Evolutionary conservation across 2,113 vertebrate genomes (phyloP), one percentile per base, ranked within the genome.

Genomic region (Ceyx cyanopectus): DNA sequence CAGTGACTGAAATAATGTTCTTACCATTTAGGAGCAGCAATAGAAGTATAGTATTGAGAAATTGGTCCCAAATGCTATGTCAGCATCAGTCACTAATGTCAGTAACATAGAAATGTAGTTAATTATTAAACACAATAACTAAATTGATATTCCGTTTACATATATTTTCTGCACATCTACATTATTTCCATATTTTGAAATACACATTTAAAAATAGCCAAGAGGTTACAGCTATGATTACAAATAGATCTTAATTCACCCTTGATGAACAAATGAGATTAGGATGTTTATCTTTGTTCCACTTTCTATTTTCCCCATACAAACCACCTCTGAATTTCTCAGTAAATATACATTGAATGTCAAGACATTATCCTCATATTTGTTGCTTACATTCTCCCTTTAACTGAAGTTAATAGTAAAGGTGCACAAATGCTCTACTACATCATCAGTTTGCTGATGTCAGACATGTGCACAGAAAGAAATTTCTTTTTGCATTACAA

Each of bases 301-400:
- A 24, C 26, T 58, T 68, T 27, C 14, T 62, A 5, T 62, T 68
- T 81, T 72, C 16, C 20, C 53, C 45, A 27, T 20, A 14, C n/a
- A 51, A 43, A 11, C 32, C 50, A 22, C 11, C 29, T 13, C 45
- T 40, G 53, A 76, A 70, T 20, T 60, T 69, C 46, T 66, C 54
- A 40, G 24, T 23, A 32, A 70, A 40, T 24, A 41, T 14, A 27
- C 19, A 14, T 5, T 16, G 3, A 11, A 3, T 15, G 34, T 48
- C 41, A 69, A 50, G 75, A 27, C n/a, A n/a, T 21, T 14, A 30
- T 32, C 26, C 56, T 75, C 15, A 7, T 6, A n/a, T 43, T 34
- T 1, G 1, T 32, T 45, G 40, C 1, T 1, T 30, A 22, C 0
- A 0, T 67, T 81, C 9, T 7, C 26, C 23, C 11, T 45, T 45